A percentile compares a stretch with the other conserved stretches of the same genome.
phyloP scores from a whole-genome alignment of 2,113 vertebrate genomes.

The Antechinus flavipes region DNA sequence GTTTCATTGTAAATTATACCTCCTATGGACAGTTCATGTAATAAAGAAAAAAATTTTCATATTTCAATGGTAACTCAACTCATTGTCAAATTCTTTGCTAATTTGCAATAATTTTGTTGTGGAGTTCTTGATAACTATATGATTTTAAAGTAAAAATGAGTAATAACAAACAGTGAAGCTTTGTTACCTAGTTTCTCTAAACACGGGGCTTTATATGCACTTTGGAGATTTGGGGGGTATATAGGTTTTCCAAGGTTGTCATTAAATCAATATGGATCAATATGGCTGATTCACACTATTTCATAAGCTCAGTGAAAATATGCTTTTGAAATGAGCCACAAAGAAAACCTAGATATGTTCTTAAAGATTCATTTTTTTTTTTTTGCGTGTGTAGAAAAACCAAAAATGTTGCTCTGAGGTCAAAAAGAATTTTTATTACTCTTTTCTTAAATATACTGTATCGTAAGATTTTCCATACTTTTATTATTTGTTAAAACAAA shows the following conservation, averaged over 20 bases:
- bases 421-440: slow-evolving; percentile 45
- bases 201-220: slow-evolving; percentile 9
- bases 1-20: slow-evolving; percentile 27
- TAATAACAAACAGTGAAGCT: background rate
- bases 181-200: slow-evolving; percentile 40
- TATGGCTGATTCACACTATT: slow-evolving; percentile 44
- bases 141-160: slow-evolving; percentile 42
- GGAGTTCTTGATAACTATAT: background rate
- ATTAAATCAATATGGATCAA: slow-evolving; percentile 65
- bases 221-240: slow-evolving; percentile 44
- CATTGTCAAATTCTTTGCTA: background rate
- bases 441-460: slow-evolving; percentile 46
- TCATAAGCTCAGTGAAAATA: slow-evolving; percentile 51
- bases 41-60: slow-evolving; percentile 18
- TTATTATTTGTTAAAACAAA: background rate
- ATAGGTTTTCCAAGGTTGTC: slow-evolving; percentile 54
- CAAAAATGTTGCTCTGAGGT: slow-evolving; percentile 48
- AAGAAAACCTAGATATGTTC: slow-evolving; percentile 29
- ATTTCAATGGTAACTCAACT: slow-evolving; percentile 42
- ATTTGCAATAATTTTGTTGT: slow-evolving; percentile 3
- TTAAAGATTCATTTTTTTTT: slow-evolving; percentile 55
- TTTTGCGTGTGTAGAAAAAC: slow-evolving; percentile 4
- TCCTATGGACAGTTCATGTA: background rate
- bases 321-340: slow-evolving; percentile 43
- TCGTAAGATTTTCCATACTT: slow-evolving; percentile 5